These are phyloP conservation scores for Temnopleurus reevesii DNA, from an alignment of 53 echinoderm and acorn worm species.

Conservation along the genomic window DNA sequence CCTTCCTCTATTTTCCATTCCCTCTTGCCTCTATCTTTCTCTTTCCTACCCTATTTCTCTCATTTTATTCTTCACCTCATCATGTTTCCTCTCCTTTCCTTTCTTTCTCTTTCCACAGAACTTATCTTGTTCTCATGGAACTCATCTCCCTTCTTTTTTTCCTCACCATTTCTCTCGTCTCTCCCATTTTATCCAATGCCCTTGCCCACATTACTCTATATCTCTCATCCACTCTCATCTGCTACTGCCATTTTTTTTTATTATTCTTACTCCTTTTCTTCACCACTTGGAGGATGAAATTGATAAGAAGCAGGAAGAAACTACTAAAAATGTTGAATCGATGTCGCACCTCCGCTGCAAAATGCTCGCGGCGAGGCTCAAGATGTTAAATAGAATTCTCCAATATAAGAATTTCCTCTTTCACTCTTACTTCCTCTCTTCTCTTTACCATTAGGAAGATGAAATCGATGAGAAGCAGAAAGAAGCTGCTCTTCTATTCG, in stretches of 20 bases:
- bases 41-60: not conserved
- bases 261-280: not conserved
- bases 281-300: constrained; percentile 62
- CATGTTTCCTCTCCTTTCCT: not conserved
- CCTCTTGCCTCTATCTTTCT: not conserved
- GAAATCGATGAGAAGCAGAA: constrained; percentile 75
- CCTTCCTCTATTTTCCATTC: not conserved
- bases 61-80: not conserved
- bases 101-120: too few species aligned
- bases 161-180: too few species aligned
- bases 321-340: constrained; percentile 94
- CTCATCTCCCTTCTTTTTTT: too few species aligned
- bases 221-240: too few species aligned
- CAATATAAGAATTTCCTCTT: too few species aligned
- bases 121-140: too few species aligned
- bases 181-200: too few species aligned
- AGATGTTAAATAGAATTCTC: constrained; percentile 81
- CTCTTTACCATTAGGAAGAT: constrained; percentile 50
- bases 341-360: constrained; percentile 87
- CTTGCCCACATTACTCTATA: too few species aligned
- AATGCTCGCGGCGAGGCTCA: constrained; percentile 85
- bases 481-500: constrained; percentile 77
- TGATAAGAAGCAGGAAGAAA: constrained; percentile 72
- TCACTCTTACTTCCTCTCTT: not conserved
- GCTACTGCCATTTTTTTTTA: too few species aligned